Evolutionary conservation across 2,888 invertebrate species (phyloP), one percentile per base, ranked within the genome.

Genomic region (Erynnis tages): DNA sequence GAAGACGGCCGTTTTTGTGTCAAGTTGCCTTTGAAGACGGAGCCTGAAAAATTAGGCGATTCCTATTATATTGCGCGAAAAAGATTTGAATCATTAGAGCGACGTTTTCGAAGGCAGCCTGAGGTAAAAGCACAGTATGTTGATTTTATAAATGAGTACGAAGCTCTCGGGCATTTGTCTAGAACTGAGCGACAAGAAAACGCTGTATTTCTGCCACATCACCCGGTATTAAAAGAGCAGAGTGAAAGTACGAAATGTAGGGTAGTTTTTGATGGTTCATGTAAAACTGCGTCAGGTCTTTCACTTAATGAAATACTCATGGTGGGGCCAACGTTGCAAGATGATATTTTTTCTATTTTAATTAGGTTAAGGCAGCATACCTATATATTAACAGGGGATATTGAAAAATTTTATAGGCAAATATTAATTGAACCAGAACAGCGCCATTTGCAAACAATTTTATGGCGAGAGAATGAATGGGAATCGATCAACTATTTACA

Each of bases 201-300:
- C 21, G 46, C 40, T 3, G 59, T 54, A 40, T 69, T 58, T 40
- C 50, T 70, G 11, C 67, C 65, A 2, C 71, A 73, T 55, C 70
- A 69, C 41, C 57, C 59, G 1, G 64, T 73, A 3, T 30, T 63
- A 1, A 61, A 60, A 16, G 55, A 57, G 6, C 41, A 57, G 4
- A 66, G 63, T 48, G 37, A 59, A 6, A 67, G 66, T 0, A 68
- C 67, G 1, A 69, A 66, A 13, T 40, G 69, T 1, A 43, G 68
- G 7, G 67, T 71, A 0, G 70, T 73, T 0, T 69, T 69, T 57
- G 67, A 72, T 35, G 69, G 60, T 4, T 68, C 69, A 2, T 54
- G 57, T 1, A 58, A 56, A 44, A 48, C 67, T 0, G n/a, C 35
- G 1, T 44, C 54, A 0, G 66, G 65, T 1, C 2, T 53, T 0